Evolutionary conservation across 2,888 invertebrate genomes (phyloP), one percentile per base, ranked within the genome.

Genomic region (Trissonchulus sp.): DNA sequence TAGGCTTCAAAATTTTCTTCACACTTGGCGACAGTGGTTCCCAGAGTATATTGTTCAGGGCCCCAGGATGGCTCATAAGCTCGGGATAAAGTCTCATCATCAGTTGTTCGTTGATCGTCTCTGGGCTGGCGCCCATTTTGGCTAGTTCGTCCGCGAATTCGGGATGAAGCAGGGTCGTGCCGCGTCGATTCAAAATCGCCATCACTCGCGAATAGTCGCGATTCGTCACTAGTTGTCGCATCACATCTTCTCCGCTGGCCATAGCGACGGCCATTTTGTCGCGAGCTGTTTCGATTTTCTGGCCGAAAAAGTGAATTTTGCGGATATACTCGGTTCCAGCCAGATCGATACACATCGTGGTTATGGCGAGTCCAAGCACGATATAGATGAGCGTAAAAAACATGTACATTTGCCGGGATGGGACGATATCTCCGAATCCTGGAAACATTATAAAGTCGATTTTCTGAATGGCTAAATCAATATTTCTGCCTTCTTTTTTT

Each of bases 1-100:
- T 23, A 3, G 37, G 63, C 15, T 63, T 68, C 15, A 81, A 79
- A 1, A 82, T 73, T 71, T 80, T 80, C 18, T 78, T 78, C 28
- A 83, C 82, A 15, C 79, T 80, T 2, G 81, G 80, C 71, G 79
- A 80, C 23, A 82, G 76, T 15, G 83, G 83, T 65, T 83, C 83
- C 74, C 83, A 83, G 1, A 83, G 77, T 28, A 83, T 82, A 76
- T 83, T 83, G n/a, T n/a, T n/a, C n/a, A n/a, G n/a, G n/a, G n/a
- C n/a, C n/a, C n/a, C n/a, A n/a, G n/a, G n/a, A n/a, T n/a, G n/a
- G n/a, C n/a, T n/a, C n/a, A n/a, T n/a, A n/a, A n/a, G n/a, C n/a
- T n/a, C n/a, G n/a, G n/a, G n/a, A n/a, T n/a, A n/a, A n/a, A n/a
- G n/a, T n/a, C n/a, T n/a, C n/a, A n/a, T n/a, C n/a, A n/a, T n/a